Conservation (phyloP, 1,140 invertebrate genomes). For the Drosophila albomicans region DNA sequence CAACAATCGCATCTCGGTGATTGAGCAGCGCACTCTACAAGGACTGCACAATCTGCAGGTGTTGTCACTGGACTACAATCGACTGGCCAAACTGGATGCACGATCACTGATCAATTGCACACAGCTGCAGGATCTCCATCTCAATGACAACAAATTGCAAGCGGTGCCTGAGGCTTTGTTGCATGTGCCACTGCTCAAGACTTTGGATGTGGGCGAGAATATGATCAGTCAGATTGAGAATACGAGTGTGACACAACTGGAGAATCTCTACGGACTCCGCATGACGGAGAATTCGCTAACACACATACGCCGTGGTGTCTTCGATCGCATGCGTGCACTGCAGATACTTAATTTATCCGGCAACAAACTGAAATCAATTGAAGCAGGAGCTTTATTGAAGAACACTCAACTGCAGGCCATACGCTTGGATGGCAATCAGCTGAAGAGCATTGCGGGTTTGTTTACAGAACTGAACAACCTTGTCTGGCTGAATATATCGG, state of each 20-base stretch:
- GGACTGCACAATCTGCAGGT: conserved; percentile 91
- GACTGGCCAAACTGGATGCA: conserved; percentile 90
- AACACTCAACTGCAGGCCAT: conserved; percentile 94
- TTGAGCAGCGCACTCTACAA: conserved; percentile 91
- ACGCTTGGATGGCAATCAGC: conserved; percentile 93
- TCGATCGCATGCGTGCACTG: conserved; percentile 92
- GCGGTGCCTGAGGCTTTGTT: conserved; percentile 93
- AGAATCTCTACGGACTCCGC: conserved; percentile 91
- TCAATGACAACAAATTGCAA: conserved; percentile 94
- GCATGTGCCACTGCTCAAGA: conserved; percentile 92
- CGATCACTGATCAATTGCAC: conserved; percentile 94
- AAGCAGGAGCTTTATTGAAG: conserved; percentile 93
- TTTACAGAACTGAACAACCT: conserved; percentile 94
- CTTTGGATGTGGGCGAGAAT: conserved; percentile 95
- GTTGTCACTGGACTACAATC: conserved; percentile 94
- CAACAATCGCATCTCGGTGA: conserved; percentile 92
- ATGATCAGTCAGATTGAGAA: conserved; percentile 93
- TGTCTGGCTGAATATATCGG: conserved; percentile 96
- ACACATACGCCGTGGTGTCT: conserved; percentile 93
- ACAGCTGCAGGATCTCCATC: conserved; percentile 93
- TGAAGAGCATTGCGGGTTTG: conserved; percentile 93
- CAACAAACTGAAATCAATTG: conserved; percentile 94
- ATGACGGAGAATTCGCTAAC: conserved; percentile 95
- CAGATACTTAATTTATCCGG: conserved; percentile 95
- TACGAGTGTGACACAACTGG: conserved; percentile 92